A percentile compares a stretch with the other conserved stretches of the same genome.
Evolutionary conservation across 2,113 vertebrate genomes (phyloP).

Genomic region (Strigops habroptila): DNA sequence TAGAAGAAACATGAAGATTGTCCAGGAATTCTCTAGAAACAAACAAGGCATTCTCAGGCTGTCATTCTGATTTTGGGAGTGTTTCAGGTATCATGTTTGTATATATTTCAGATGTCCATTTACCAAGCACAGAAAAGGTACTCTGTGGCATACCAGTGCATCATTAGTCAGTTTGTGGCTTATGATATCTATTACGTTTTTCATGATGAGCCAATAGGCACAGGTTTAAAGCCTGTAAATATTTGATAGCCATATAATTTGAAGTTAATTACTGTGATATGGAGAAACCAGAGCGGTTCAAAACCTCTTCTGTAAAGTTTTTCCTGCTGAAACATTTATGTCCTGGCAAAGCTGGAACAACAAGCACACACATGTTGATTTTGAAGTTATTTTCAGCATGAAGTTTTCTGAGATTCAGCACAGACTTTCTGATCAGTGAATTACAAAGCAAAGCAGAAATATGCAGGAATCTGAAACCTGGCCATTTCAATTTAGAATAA

Average conservation of each 20-base stretch:
- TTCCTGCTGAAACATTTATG: background rate
- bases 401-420: background rate
- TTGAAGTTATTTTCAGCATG: background rate
- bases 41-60: background rate
- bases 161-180: background rate
- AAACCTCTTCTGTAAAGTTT: background rate
- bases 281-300: background rate
- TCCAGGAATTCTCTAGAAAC: background rate
- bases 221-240: background rate
- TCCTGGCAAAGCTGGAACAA: background rate
- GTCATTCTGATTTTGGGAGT: background rate
- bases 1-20: background rate
- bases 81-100: background rate
- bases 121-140: background rate
- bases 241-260: background rate
- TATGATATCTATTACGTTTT: background rate
- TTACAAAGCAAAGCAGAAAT: background rate
- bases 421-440: background rate
- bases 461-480: background rate
- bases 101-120: background rate
- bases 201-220: background rate
- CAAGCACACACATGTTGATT: background rate
- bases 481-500: background rate
- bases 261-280: background rate
- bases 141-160: background rate